Conservation (phyloP, 2,888 invertebrate genomes). For the Rugalucina vietnamica region DNA sequence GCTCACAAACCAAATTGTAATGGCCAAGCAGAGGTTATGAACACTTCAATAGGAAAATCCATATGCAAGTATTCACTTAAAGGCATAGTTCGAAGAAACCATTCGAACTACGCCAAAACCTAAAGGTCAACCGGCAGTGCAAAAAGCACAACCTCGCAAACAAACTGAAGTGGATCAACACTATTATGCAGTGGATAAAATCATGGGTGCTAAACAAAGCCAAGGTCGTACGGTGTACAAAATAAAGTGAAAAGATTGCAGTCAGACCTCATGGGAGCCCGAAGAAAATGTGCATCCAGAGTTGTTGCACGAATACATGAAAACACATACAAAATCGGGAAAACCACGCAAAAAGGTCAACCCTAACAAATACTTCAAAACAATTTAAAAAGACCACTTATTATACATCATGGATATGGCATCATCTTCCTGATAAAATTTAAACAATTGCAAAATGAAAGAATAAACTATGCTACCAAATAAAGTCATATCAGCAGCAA, state of each 20-base stretch:
- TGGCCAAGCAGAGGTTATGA: slow-evolving; percentile 23
- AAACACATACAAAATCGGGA: neutral
- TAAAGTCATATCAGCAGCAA: no score
- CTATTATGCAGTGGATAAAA: neutral
- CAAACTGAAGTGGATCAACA: neutral
- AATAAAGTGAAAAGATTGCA: neutral
- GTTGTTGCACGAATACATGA: neutral
- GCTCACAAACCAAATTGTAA: slow-evolving; percentile 40
- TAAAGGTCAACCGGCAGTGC: neutral
- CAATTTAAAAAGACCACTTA: no score
- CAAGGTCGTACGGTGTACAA: neutral
- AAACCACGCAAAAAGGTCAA: neutral
- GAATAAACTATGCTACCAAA: no score
- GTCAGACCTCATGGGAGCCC: neutral
- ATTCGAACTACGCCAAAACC: neutral
- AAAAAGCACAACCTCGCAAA: neutral
- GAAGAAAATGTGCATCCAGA: neutral
- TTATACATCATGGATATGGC: no score
- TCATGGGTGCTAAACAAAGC: neutral
- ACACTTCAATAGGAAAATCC: slow-evolving; percentile 24
- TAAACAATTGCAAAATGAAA: no score
- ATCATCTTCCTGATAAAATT: no score
- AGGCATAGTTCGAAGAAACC: neutral
- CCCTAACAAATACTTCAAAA: neutral
- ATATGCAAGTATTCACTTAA: neutral